Conservation (phyloP, 37 sponge, comb jelly and placozoan genomes). For the Eunapius fragilis region DNA sequence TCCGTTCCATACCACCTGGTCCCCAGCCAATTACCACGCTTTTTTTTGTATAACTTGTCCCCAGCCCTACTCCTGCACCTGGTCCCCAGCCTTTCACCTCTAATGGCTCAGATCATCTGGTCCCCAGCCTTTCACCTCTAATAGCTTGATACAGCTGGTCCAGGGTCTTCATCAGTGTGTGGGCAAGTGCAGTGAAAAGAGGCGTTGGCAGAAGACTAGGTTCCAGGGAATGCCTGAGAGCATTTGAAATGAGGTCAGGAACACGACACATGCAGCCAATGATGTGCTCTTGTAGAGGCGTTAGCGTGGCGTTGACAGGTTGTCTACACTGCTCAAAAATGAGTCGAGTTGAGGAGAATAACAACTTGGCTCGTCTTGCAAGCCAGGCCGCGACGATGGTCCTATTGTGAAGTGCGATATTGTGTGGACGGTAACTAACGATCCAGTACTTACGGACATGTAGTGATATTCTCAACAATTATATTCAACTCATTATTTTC, state of each 20-base stretch:
- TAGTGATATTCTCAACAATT: not conserved
- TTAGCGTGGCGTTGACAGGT: not conserved
- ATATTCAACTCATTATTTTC: not conserved
- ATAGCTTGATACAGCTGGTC: not conserved
- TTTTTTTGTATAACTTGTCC: no score
- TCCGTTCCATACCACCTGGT: no score
- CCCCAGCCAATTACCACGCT: no score
- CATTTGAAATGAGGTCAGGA: slow-evolving; percentile 44
- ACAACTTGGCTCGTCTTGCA: not conserved
- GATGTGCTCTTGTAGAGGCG: slow-evolving; percentile 40
- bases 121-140: slow-evolving; percentile 6
- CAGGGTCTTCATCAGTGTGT: slow-evolving; percentile 1
- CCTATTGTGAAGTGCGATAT: not conserved
- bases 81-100: not conserved
- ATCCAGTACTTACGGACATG: not conserved
- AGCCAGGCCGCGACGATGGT: not conserved
- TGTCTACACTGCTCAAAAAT: slow-evolving; percentile 4
- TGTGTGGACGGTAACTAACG: not conserved
- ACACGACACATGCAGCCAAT: slow-evolving; percentile 34
- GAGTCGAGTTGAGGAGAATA: not conserved
- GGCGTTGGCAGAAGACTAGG: slow-evolving; percentile 24
- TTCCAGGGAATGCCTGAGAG: slow-evolving; percentile 1
- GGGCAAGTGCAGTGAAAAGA: slow-evolving; percentile 22
- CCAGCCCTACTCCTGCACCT: not conserved
- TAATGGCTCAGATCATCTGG: no score